Conservation (phyloP, 2,113 vertebrate genomes). For the Alethe diademata region DNA sequence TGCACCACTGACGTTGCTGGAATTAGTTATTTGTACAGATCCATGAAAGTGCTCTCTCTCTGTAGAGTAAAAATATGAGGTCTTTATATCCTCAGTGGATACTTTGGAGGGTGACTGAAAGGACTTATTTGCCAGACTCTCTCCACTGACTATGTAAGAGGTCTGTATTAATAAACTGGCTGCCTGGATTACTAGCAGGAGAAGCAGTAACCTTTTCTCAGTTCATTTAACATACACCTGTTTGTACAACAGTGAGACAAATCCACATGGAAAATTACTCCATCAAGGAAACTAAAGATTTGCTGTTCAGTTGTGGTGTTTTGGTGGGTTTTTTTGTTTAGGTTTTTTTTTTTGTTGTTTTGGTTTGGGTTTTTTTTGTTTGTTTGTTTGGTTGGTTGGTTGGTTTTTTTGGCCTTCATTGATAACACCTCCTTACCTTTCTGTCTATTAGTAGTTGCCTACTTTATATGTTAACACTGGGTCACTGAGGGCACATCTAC, state of each 20-base stretch:
- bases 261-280: neutral
- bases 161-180: neutral
- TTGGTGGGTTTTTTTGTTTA: too few relatives aligned
- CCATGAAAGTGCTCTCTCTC: neutral
- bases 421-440: neutral
- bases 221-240: neutral
- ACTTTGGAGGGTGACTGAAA: neutral
- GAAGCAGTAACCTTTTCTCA: neutral
- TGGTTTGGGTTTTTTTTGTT: too few relatives aligned
- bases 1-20: neutral
- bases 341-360: too few relatives aligned
- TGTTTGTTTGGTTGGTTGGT: too few relatives aligned
- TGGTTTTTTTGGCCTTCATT: neutral
- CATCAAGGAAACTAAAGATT: neutral
- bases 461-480: neutral
- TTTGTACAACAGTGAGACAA: neutral
- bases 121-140: neutral
- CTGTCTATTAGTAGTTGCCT: neutral
- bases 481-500: neutral
- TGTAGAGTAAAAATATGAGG: neutral
- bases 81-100: neutral
- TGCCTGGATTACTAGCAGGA: neutral
- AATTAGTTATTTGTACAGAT: neutral
- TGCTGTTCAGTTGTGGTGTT: neutral
- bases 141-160: neutral